Evolutionary conservation across 2,888 invertebrate genomes (phyloP).

Genomic region (Volucella inanis): DNA sequence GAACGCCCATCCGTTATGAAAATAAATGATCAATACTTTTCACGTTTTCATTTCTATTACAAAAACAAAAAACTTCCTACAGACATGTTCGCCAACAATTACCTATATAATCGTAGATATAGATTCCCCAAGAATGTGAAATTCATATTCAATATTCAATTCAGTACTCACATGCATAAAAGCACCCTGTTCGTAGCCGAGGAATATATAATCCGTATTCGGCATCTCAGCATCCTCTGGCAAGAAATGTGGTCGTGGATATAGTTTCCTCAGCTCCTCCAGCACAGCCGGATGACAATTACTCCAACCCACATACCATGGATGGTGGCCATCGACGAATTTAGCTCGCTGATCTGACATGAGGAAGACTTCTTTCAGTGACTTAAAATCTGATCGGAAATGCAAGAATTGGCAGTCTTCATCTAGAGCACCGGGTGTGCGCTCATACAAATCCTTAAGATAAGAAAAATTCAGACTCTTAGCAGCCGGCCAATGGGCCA

Average conservation of each 20-base stretch:
- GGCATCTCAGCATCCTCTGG: conserved; percentile 95
- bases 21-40: too few species aligned
- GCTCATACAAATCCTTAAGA: conserved; percentile 88
- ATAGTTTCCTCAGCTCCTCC: conserved; percentile 89
- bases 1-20: too few species aligned
- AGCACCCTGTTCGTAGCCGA: conserved; percentile 95
- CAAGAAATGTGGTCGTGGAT: conserved; percentile 92
- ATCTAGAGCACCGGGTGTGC: conserved; percentile 88
- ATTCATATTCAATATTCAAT: not conserved
- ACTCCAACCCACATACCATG: conserved; percentile 97
- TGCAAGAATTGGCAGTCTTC: conserved; percentile 94
- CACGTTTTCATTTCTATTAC: too few species aligned
- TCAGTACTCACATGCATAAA: conserved; percentile 91
- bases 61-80: too few species aligned
- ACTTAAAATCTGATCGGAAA: conserved; percentile 91
- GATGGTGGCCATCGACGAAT: conserved; percentile 85
- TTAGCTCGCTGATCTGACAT: conserved; percentile 88
- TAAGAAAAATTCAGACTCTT: conserved; percentile 87
- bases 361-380: conserved; percentile 89
- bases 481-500: conserved; percentile 90
- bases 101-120: not conserved
- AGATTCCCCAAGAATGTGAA: not conserved
- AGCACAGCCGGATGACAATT: conserved; percentile 94
- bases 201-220: conserved; percentile 94
- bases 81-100: not conserved